Conservation (phyloP, 92 coral and sea anemone species). For the Siderastrea siderea region DNA sequence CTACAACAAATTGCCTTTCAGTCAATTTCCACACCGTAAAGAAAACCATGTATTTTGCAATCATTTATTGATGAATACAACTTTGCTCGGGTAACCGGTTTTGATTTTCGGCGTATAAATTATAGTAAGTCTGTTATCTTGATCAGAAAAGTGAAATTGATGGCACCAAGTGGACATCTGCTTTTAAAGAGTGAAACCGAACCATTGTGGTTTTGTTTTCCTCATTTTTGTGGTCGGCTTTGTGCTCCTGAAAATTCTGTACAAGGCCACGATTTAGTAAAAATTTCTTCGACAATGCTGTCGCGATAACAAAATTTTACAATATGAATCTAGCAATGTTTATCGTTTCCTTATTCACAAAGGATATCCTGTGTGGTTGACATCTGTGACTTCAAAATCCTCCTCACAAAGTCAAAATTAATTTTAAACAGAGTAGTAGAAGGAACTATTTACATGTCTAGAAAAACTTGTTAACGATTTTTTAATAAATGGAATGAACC, state of each 20-base stretch:
- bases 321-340: neutral
- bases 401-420: neutral
- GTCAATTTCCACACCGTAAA: neutral
- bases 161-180: constrained; percentile 31
- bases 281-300: constrained; percentile 6
- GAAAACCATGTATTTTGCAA: neutral
- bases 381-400: neutral
- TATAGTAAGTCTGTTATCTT: constrained; percentile 34
- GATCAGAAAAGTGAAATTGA: constrained; percentile 30
- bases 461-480: neutral
- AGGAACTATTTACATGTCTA: neutral
- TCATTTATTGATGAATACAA: constrained; percentile 20
- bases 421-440: neutral
- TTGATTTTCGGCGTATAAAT: constrained; percentile 35
- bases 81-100: neutral
- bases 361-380: neutral
- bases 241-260: neutral
- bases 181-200: constrained; percentile 9
- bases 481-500: neutral
- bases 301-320: neutral
- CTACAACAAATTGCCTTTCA: neutral
- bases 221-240: constrained; percentile 15
- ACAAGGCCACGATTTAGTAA: neutral
- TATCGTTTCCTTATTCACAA: neutral
- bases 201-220: constrained; percentile 12